Evolutionary conservation across 2,113 vertebrate genomes (phyloP).

Genomic region (Perccottus glenii): DNA sequence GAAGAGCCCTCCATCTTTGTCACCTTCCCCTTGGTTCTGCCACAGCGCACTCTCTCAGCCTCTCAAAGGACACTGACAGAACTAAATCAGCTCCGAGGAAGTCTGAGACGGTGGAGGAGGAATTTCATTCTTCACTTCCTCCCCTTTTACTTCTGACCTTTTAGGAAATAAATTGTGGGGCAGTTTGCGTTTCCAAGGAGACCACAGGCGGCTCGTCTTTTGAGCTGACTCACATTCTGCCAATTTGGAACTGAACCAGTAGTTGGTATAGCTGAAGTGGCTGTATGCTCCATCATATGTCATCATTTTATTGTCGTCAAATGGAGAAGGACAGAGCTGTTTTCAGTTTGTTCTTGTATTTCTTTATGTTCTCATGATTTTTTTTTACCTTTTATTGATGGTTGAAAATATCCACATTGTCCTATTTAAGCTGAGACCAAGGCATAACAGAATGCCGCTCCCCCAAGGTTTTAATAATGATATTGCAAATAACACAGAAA

Average conservation of each 20-base stretch:
- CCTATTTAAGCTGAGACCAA: background rate
- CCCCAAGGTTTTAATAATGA: too few species aligned
- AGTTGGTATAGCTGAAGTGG: slow-evolving; percentile 41
- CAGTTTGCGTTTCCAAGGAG: slow-evolving; percentile 64
- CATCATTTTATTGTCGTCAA: slow-evolving; percentile 44
- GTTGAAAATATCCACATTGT: slow-evolving; percentile 32
- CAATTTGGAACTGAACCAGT: slow-evolving; percentile 43
- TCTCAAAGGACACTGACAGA: slow-evolving; percentile 48
- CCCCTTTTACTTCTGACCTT: slow-evolving; percentile 66
- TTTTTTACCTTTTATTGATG: background rate
- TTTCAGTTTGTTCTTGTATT: slow-evolving; percentile 26
- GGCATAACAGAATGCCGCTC: too few species aligned
- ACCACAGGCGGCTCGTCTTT: slow-evolving; percentile 48
- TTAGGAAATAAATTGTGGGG: slow-evolving; percentile 32
- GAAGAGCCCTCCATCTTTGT: slow-evolving; percentile 57
- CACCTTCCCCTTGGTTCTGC: slow-evolving; percentile 62
- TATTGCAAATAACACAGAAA: too few species aligned
- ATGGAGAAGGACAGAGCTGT: slow-evolving; percentile 40
- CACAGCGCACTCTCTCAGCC: slow-evolving; percentile 4
- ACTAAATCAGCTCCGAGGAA: slow-evolving; percentile 52
- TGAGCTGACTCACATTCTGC: slow-evolving; percentile 33
- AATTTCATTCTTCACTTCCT: slow-evolving; percentile 41
- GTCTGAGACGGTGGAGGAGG: slow-evolving; percentile 35
- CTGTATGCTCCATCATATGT: slow-evolving; percentile 41
- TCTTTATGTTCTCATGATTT: slow-evolving; percentile 1